A percentile compares a stretch with the other conserved stretches of the same genome.
phyloP scores from a whole-genome alignment of 2,888 invertebrate genomes.

The Hemithea aestivaria region DNA sequence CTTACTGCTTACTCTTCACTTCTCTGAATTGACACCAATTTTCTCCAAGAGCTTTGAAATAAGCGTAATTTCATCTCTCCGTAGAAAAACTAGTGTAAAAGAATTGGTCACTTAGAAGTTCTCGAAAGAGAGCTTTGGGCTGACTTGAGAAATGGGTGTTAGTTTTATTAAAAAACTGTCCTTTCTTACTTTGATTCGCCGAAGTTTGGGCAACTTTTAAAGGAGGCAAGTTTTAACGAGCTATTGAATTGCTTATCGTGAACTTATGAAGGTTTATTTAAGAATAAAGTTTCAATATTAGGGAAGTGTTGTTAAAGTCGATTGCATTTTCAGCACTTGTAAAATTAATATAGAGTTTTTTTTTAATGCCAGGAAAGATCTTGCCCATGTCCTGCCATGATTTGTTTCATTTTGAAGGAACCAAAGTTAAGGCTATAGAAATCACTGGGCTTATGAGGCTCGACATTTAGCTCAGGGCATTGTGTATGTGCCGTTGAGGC shows the following conservation, averaged over 20 bases:
- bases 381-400: too few species aligned
- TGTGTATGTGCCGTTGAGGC: too few species aligned
- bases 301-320: conserved; percentile 30
- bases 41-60: conserved; percentile 7
- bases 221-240: conserved; percentile 57
- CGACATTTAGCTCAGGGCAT: too few species aligned
- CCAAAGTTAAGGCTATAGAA: too few species aligned
- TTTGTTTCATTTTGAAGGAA: too few species aligned
- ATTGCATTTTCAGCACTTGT: too few species aligned
- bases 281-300: conserved; percentile 45
- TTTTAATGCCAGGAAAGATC: too few species aligned
- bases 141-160: conserved; percentile 14
- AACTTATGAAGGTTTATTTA: conserved; percentile 54
- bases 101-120: conserved; percentile 8
- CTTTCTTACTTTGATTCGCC: conserved; percentile 15
- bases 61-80: conserved; percentile 3
- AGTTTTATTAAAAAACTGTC: conserved; percentile 19
- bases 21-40: conserved; percentile 8
- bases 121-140: conserved; percentile 9
- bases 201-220: conserved; percentile 41
- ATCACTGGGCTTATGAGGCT: too few species aligned
- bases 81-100: too few species aligned
- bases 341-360: too few species aligned
- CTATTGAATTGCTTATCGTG: conserved; percentile 57
- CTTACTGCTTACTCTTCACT: neutral